phyloP scores from a whole-genome alignment of 2,113 vertebrate genomes.

The Notiomystis cincta region DNA sequence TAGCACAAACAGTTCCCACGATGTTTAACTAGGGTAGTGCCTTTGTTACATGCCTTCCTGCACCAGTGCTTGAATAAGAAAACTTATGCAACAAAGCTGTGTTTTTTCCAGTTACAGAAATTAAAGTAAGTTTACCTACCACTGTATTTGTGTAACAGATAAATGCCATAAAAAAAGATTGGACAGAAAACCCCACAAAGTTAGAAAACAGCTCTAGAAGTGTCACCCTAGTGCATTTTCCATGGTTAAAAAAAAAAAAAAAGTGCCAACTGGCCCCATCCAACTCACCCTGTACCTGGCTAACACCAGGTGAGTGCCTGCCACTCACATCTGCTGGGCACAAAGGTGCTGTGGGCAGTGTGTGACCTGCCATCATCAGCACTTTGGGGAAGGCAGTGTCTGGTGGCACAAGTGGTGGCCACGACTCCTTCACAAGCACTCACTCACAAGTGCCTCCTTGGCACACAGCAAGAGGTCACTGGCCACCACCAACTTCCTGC shows the following conservation, averaged over 20 bases:
- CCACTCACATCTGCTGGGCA: background rate
- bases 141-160: background rate
- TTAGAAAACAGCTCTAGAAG: background rate
- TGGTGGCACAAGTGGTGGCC: background rate
- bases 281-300: fast-evolving
- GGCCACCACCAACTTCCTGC: background rate
- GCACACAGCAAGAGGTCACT: background rate
- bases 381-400: background rate
- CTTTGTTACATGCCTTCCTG: background rate
- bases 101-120: background rate
- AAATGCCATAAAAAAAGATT: background rate
- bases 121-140: background rate
- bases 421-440: fast-evolving
- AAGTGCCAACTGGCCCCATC: background rate
- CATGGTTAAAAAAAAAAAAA: background rate
- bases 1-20: background rate
- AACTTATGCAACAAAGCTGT: background rate
- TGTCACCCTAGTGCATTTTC: background rate
- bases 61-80: background rate
- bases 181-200: background rate
- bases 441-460: background rate
- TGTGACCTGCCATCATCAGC: background rate
- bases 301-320: background rate
- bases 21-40: background rate
- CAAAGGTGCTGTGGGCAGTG: fast-evolving